These are phyloP conservation scores for Tyrannus savana DNA, from an alignment of 2,113 vertebrate species.

Conservation along the genomic window DNA sequence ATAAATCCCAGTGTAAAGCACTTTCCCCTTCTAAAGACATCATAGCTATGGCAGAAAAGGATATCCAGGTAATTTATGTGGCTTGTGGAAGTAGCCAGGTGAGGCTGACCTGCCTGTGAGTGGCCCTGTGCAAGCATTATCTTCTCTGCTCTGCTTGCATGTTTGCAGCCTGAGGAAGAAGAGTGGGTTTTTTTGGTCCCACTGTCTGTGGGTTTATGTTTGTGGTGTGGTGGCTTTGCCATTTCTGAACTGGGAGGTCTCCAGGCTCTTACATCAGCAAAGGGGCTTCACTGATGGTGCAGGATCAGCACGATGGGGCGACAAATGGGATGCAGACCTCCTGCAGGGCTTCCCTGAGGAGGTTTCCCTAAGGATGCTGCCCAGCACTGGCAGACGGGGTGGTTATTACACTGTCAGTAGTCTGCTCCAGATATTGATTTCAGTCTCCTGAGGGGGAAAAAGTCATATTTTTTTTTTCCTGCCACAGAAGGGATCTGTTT, in stretches of 20 bases:
- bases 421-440: conserved; percentile 37
- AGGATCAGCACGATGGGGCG: background rate
- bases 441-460: background rate
- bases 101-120: background rate
- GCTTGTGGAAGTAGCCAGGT: background rate
- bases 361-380: background rate
- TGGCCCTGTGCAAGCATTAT: background rate
- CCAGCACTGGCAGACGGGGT: background rate
- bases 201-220: background rate
- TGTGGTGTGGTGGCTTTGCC: background rate
- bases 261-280: background rate
- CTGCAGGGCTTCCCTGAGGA: background rate
- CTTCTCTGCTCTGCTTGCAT: background rate
- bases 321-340: background rate
- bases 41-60: background rate
- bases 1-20: background rate
- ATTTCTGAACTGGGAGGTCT: background rate
- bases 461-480: background rate
- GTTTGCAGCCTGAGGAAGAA: background rate
- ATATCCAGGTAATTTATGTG: background rate
- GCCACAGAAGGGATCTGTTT: conserved; percentile 31
- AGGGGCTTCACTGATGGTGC: background rate
- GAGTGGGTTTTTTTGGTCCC: background rate
- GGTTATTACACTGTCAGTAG: background rate
- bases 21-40: background rate